These are phyloP conservation scores for Bothrops jararaca DNA, from an alignment of 2,113 vertebrate species.

Conservation along the genomic window DNA sequence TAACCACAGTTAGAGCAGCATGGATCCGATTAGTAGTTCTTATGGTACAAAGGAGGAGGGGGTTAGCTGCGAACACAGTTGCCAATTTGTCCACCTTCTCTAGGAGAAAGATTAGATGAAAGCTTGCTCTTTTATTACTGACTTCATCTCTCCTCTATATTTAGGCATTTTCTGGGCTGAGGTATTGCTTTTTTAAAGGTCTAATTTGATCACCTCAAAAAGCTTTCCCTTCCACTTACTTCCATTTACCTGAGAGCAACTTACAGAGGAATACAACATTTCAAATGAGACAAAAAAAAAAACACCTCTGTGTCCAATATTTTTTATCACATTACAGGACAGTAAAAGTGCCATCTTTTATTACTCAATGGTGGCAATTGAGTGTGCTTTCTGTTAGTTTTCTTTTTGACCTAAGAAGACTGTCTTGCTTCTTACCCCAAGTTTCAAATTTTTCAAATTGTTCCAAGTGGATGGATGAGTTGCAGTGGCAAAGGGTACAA, in stretches of 20 bases:
- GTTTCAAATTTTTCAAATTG: neutral
- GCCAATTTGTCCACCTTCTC: conserved; percentile 80
- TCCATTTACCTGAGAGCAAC: conserved; percentile 28
- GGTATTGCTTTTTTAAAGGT: conserved; percentile 52
- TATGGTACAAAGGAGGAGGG: conserved; percentile 68
- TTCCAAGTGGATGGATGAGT: neutral
- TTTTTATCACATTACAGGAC: conserved; percentile 24
- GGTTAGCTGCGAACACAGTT: conserved; percentile 65
- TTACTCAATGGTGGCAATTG: neutral
- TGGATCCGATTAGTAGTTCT: conserved; percentile 82
- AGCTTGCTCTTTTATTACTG: conserved; percentile 65
- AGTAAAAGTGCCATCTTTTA: conserved; percentile 26
- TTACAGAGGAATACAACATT: neutral
- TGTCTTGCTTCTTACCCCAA: neutral
- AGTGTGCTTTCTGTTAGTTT: neutral
- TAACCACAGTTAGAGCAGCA: conserved; percentile 78
- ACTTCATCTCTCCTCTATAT: conserved; percentile 40
- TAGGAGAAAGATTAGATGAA: conserved; percentile 73
- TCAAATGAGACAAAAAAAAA: conserved; percentile 19
- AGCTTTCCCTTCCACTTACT: conserved; percentile 39
- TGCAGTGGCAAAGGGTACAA: neutral
- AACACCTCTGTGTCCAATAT: neutral
- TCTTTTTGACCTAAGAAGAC: conserved; percentile 1
- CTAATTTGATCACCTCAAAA: conserved; percentile 36
- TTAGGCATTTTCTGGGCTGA: conserved; percentile 59